A percentile compares a stretch with the other conserved stretches of the same genome.
Conservation (phyloP, 2,797 vertebrate species). For the Alosa sapidissima region DNA sequence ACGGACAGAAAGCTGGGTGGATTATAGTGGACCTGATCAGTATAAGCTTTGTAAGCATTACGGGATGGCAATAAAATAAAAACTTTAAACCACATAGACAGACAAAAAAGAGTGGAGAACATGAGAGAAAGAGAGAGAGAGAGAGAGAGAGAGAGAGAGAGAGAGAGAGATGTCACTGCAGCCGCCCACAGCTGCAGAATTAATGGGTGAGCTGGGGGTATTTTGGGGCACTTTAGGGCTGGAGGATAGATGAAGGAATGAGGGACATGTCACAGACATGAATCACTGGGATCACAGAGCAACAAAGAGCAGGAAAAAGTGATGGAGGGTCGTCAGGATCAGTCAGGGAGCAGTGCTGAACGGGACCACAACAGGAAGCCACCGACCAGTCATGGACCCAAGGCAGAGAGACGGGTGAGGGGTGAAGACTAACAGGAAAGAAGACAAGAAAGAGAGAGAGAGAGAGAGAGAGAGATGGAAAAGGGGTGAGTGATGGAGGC, state of each 20-base stretch:
- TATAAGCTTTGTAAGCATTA: not conserved
- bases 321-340: slow-evolving; percentile 28
- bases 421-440: slow-evolving; percentile 39
- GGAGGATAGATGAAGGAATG: not conserved
- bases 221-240: slow-evolving; percentile 1
- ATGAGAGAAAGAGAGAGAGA: not conserved
- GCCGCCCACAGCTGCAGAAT: slow-evolving; percentile 1
- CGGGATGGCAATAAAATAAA: slow-evolving; percentile 15
- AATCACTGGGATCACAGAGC: not conserved
- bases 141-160: slow-evolving; percentile 7
- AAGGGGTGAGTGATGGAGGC: slow-evolving; percentile 35
- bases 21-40: not conserved
- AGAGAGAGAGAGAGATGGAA: slow-evolving; percentile 47
- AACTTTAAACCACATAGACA: slow-evolving; percentile 25
- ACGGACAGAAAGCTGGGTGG: not conserved
- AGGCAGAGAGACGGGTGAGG: slow-evolving; percentile 30
- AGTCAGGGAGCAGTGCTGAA: slow-evolving; percentile 26
- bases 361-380: slow-evolving; percentile 47
- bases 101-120: not conserved
- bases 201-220: not conserved
- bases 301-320: slow-evolving; percentile 22
- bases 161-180: not conserved
- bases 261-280: not conserved
- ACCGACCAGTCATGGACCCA: slow-evolving; percentile 33
- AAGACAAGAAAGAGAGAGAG: slow-evolving; percentile 31